Conservation (phyloP, 2,797 vertebrate species). For the Paramormyrops hopkinsi region DNA sequence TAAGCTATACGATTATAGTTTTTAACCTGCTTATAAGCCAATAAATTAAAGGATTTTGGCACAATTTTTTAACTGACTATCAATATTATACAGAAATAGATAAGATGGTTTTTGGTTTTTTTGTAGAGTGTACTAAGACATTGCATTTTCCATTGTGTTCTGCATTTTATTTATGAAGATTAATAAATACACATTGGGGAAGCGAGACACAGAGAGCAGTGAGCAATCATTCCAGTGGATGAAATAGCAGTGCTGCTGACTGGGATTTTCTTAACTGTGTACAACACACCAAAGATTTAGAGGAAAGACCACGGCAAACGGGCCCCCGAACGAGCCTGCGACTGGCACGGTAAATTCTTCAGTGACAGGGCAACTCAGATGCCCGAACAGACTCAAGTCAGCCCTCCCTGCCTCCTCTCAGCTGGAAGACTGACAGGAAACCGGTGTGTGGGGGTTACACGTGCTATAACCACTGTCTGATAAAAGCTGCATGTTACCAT, state of each 20-base stretch:
- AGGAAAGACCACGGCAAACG: background rate
- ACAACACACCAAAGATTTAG: background rate
- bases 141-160: background rate
- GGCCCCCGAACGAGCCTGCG: background rate
- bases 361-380: background rate
- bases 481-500: background rate
- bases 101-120: background rate
- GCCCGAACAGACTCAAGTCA: background rate
- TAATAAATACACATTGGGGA: background rate
- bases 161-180: background rate
- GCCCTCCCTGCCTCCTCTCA: background rate
- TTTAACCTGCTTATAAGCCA: background rate
- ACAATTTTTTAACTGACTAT: background rate
- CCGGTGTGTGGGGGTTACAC: background rate
- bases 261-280: background rate
- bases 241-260: background rate
- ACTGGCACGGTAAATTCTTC: background rate
- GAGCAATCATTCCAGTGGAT: background rate
- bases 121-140: background rate
- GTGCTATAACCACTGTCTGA: background rate
- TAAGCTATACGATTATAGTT: background rate
- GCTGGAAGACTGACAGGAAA: background rate
- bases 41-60: background rate
- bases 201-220: background rate
- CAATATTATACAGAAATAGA: background rate